Evolutionary conservation across 2,888 invertebrate species (phyloP), one percentile per base, ranked within the genome.

Genomic region (Oligia latruncula): DNA sequence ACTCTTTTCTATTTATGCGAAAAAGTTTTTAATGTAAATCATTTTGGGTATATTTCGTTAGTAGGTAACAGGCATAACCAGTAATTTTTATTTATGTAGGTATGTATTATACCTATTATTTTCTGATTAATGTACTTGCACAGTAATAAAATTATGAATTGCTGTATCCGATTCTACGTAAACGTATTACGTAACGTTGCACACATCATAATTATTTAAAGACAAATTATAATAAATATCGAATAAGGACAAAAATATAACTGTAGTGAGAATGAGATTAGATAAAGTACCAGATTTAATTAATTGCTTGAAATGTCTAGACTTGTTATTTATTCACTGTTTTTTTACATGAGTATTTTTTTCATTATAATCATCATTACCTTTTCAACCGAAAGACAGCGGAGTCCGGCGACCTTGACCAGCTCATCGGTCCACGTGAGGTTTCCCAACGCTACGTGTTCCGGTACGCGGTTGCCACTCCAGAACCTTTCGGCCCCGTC

Each of bases 1-100:
- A 66, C 68, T 40, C 13, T 75, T 71, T 73, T 64, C 62, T 71
- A 40, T 67, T 76, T 71, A 74, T 52, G 70, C 65, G 68, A 81
- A 78, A 80, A 66, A 29, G 20, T 67, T 55, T 76, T 79, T 71
- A 55, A 13, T 13, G 35, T 78, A 35, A 58, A 52, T 20, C 2
- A 43, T 79, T 76, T 76, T 29, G 55, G 58, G 43, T 35, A 17
- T n/a, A 29, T 60, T 20, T 43, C 49, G 29, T 49, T 72, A 23
- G 23, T n/a, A 29, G 29, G 29, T 29, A n/a, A 55, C 60, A 35
- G 17, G 65, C 35, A 17, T 52, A 29, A n/a, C n/a, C 15, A n/a
- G 52, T 29, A 6, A 43, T 68, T 35, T 70, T 78, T n/a, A 46
- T 72, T 65, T 71, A 75, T 20, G 15, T 29, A 29, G 1, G 29